A percentile compares a stretch with the other conserved stretches of the same genome.
Conservation (phyloP, 2,888 invertebrate genomes). For the Lasioglossum zephyrum region DNA sequence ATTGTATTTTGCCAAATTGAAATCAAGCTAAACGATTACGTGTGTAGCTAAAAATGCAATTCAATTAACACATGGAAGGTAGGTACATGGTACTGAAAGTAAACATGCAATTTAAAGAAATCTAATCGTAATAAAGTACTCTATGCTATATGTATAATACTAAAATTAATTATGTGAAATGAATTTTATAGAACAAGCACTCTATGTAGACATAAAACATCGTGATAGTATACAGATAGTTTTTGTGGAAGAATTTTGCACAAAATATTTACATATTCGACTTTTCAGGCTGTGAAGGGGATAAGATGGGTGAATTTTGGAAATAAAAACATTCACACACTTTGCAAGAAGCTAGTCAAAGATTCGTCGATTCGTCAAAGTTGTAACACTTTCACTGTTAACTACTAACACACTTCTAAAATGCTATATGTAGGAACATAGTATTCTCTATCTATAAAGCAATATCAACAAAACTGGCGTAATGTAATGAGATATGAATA, state of each 20-base stretch:
- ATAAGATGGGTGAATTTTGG: constrained; percentile 22
- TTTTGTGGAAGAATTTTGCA: background rate
- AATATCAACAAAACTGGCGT: constrained; percentile 35
- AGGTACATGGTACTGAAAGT: constrained; percentile 30
- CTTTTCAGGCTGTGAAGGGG: background rate
- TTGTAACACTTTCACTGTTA: background rate
- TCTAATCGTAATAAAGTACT: constrained; percentile 1
- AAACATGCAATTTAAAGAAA: constrained; percentile 48
- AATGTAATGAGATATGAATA: constrained; percentile 38
- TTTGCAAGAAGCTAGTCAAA: constrained; percentile 31
- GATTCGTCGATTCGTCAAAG: background rate
- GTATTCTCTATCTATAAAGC: constrained; percentile 49
- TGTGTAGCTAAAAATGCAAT: constrained; percentile 20
- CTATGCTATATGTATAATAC: constrained; percentile 18
- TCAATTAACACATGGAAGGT: constrained; percentile 11
- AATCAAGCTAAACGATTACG: constrained; percentile 24
- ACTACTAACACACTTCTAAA: constrained; percentile 9
- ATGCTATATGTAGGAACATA: background rate
- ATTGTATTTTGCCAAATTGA: background rate
- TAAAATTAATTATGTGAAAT: background rate
- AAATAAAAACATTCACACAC: constrained; percentile 18
- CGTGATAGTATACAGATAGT: background rate
- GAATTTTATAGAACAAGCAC: constrained; percentile 19
- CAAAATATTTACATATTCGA: constrained; percentile 30
- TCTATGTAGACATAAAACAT: constrained; percentile 4